phyloP scores from a whole-genome alignment of 2,797 vertebrate species.

The Helarctos malayanus region DNA sequence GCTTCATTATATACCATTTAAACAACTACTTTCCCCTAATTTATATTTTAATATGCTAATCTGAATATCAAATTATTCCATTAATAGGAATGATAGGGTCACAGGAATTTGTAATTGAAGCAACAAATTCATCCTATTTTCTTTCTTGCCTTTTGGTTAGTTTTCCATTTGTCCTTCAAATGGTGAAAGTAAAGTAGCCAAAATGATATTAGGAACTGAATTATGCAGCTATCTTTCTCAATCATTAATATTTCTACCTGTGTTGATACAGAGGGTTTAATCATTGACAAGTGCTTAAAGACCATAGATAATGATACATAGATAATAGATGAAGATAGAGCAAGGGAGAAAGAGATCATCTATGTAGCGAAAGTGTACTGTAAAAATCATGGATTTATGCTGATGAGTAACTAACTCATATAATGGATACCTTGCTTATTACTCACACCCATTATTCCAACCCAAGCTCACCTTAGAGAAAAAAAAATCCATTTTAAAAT shows the following conservation, averaged over 20 bases:
- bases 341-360: background rate
- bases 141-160: slow-evolving; percentile 25
- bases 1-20: slow-evolving; percentile 62
- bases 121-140: slow-evolving; percentile 12
- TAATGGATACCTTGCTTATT: background rate
- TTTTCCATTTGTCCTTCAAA: slow-evolving; percentile 60
- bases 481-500: background rate
- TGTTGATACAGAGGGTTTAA: background rate
- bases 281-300: background rate
- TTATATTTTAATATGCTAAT: slow-evolving; percentile 64
- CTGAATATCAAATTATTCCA: slow-evolving; percentile 35
- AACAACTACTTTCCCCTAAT: slow-evolving; percentile 26
- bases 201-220: background rate
- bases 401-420: background rate
- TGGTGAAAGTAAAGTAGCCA: background rate
- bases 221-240: background rate
- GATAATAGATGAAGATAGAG: background rate
- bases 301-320: background rate
- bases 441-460: background rate
- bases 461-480: background rate
- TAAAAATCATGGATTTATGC: background rate
- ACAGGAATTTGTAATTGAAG: slow-evolving; percentile 40
- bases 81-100: background rate
- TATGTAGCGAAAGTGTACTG: background rate
- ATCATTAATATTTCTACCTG: slow-evolving; percentile 16